Conservation (phyloP, 64 coral and sea anemone genomes). For the Cladopsammia gracilis region DNA sequence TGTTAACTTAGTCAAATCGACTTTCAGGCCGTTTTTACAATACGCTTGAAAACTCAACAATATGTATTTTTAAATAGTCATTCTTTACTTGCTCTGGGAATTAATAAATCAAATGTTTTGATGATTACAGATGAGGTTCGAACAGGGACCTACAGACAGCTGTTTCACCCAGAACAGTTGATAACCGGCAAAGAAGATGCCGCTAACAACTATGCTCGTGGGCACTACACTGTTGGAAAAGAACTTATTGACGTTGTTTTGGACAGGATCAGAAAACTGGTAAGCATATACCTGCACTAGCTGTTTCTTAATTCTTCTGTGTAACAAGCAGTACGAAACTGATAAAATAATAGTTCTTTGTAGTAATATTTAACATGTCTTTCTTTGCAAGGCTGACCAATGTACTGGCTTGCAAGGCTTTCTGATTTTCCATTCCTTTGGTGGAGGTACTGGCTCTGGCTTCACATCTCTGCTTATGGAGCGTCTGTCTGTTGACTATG, state of each 20-base stretch:
- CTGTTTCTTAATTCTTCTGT: no score
- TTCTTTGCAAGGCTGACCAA: neutral
- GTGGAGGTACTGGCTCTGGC: conserved; percentile 19
- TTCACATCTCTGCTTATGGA: conserved; percentile 27
- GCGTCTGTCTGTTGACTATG: conserved; percentile 30
- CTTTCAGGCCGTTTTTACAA: no score
- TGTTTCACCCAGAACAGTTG: conserved; percentile 27
- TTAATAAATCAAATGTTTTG: neutral
- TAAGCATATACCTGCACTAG: neutral
- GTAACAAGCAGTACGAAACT: no score
- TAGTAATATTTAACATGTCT: no score
- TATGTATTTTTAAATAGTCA: neutral
- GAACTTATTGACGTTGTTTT: neutral
- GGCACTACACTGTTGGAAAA: conserved; percentile 25
- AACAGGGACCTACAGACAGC: neutral
- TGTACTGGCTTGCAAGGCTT: conserved; percentile 15
- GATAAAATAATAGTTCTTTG: no score
- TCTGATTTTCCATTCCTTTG: conserved; percentile 19
- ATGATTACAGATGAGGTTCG: neutral
- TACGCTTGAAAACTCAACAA: no score
- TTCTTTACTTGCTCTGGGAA: no score
- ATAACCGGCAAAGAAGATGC: conserved; percentile 23
- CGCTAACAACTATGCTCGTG: conserved; percentile 22
- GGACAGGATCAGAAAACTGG: neutral
- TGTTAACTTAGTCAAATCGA: no score